Evolutionary conservation across 2,797 vertebrate genomes (phyloP), one percentile per base, ranked within the genome.

Genomic region (Atherinosoma microstoma): DNA sequence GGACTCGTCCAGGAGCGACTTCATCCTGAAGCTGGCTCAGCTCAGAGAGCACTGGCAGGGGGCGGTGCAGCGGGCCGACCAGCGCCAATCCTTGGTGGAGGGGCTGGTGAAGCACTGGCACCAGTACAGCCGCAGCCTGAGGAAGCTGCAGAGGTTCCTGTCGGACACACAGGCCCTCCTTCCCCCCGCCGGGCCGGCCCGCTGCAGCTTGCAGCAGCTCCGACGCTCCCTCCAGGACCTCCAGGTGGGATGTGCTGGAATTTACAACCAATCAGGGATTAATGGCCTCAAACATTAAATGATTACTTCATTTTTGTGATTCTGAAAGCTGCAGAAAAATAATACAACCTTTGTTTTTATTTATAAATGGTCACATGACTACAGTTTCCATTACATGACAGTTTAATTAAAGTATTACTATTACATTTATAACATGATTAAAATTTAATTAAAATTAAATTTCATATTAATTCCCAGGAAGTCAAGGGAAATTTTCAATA

Each of bases 1-100:
- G 35, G 16, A 0, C 35, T 47, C 16, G 1, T 32, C 47, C 84
- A 98, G 97, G 84, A 95, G 93, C 0, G 95, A 96, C 82, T 96
- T 98, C 75, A 83, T 97, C 86, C 92, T 95, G 58, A 97, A 96
- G 86, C 91, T 98, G 66, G 91, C 94, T 0, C 75, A 93, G 84
- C 91, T 99, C 79, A 91, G 93, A 22, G 95, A 96, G 79, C 95
- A 93, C 79, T 99, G 97, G 97, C 95, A 96, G 84, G 94, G 91
- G 0, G 94, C 95, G 0, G 89, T 94, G 65, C 90, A 74, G 73
- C 83, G 93, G 36, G 82, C 93, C 10, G 91, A 93, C 73, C 96
- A 96, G 85, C 94, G 94, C 78, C 95, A 94, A 82, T 83, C 84
- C 0, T 91, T 95, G 51, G 91, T 97, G 0, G 91, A 94, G 13